phyloP scores from a whole-genome alignment of 2,113 vertebrate genomes.

The Saccopteryx bilineata region DNA sequence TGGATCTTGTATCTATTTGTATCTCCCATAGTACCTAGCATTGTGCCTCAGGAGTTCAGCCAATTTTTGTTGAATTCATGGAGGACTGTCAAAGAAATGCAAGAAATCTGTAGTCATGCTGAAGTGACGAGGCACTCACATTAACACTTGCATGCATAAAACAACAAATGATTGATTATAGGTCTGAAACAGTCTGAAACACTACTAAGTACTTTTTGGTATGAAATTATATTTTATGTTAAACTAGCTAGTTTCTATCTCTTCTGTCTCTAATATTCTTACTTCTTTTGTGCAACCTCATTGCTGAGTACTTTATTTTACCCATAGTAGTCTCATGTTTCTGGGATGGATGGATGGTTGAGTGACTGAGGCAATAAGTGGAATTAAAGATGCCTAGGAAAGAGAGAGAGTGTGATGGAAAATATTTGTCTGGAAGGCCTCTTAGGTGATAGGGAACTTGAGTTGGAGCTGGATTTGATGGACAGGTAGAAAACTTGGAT shows the following conservation, averaged over 20 bases:
- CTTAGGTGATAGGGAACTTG: background rate
- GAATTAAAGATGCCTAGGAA: background rate
- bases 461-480: conserved; percentile 1
- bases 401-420: background rate
- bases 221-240: conserved; percentile 41
- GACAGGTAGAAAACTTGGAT: background rate
- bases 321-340: background rate
- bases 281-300: background rate
- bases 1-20: background rate
- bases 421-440: background rate
- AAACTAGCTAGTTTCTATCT: background rate
- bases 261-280: background rate
- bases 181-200: conserved; percentile 47
- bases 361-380: background rate
- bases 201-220: background rate
- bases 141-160: background rate
- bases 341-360: background rate
- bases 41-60: background rate
- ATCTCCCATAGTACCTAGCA: background rate
- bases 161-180: background rate
- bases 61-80: background rate
- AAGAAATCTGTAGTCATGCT: background rate
- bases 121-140: background rate
- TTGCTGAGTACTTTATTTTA: background rate
- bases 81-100: background rate